Evolutionary conservation across 2,888 invertebrate genomes (phyloP), one percentile per base, ranked within the genome.

Genomic region (Autographa pulchrina): DNA sequence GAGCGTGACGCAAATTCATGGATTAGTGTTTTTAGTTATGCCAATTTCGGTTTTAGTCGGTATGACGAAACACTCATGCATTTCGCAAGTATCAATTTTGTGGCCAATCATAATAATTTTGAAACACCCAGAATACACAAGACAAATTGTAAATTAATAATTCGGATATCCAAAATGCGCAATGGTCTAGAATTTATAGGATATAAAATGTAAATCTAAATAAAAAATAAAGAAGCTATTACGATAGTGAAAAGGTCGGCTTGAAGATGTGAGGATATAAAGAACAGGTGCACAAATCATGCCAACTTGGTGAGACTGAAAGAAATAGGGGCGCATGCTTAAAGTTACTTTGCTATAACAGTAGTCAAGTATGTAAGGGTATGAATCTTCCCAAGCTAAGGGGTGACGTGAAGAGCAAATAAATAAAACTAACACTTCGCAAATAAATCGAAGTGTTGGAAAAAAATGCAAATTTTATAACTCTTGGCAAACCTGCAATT

Each of bases 401-500:
- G 86, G 85, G 85, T 83, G 86, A 87, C 72, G 77, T 75, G 86
- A 89, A 87, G 85, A 86, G 92, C 90, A 92, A 92, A 90, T 80
- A 65, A 89, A 88, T 76, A 68, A 62, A 80, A 85, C 75, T 69
- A 84, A 87, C 86, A 89, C 86, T 87, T 84, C 86, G 89, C 88
- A 90, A 90, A 89, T 81, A 72, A 92, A 87, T 71, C 79, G 83
- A 89, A 91, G 89, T 91, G 86, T 90, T 90, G 94, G 94, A 95
- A 95, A 95, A 95, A 93, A 95, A 95, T 95, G 95, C 95, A 90
- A 95, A 95, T 95, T 95, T 95, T 94, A 93, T 85, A 94, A 95
- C 94, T 92, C 90, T 93, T 95, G 95, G 95, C 95, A 95, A 95
- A 95, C 95, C 94, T 95, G 95, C 95, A 95, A 95, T 95, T 95